phyloP scores from a whole-genome alignment of 2,888 invertebrate species.

The Melanotus villosus region DNA sequence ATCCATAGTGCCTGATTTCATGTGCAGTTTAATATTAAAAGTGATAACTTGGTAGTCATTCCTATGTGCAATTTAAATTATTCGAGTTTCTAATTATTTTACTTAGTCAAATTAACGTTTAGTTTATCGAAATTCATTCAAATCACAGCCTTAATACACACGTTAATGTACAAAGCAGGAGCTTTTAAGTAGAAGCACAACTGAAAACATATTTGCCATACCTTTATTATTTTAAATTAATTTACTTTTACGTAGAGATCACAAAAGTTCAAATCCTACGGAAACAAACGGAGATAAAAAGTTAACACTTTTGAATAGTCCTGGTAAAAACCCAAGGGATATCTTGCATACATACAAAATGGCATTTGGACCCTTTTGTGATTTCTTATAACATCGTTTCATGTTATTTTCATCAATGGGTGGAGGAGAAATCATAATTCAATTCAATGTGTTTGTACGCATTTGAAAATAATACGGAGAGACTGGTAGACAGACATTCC shows the following conservation, averaged over 20 bases:
- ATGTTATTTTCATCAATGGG: background rate
- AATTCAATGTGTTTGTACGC: background rate
- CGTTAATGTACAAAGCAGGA: constrained; percentile 31
- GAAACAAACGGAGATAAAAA: too few species aligned
- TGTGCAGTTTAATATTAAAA: constrained; percentile 49
- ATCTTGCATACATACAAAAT: background rate
- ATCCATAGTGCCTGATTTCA: constrained; percentile 64
- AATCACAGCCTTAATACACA: constrained; percentile 38
- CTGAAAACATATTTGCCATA: constrained; percentile 34
- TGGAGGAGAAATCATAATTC: background rate
- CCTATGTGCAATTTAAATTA: constrained; percentile 61
- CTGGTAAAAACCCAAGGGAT: too few species aligned
- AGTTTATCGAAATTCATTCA: constrained; percentile 39
- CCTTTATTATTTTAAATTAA: constrained; percentile 9
- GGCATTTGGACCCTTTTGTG: background rate
- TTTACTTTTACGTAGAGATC: background rate
- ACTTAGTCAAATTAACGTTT: constrained; percentile 37
- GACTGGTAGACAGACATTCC: constrained; percentile 40
- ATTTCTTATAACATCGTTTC: background rate
- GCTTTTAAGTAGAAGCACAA: constrained; percentile 48
- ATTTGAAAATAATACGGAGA: background rate
- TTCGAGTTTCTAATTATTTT: constrained; percentile 45
- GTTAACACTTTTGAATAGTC: too few species aligned
- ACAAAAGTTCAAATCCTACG: background rate
- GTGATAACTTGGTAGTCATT: constrained; percentile 60